Percentiles rank a stretch among this genome's conserved stretches.
Evolutionary conservation across 2,113 vertebrate genomes (phyloP).

Genomic region (Ciconia maguari): DNA sequence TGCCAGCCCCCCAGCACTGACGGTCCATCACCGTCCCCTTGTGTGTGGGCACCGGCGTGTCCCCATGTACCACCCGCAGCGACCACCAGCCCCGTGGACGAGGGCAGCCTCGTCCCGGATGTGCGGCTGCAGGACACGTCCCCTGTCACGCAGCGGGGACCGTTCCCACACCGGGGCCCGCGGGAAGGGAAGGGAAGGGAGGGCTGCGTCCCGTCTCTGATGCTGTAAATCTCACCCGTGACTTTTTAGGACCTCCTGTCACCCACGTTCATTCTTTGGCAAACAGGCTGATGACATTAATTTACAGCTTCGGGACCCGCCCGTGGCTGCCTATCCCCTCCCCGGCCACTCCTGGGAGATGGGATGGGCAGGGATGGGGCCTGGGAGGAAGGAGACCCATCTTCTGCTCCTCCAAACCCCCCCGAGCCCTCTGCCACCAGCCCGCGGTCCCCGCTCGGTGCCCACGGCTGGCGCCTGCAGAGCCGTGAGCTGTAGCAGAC

Average conservation of each 20-base stretch:
- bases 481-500: fast-evolving
- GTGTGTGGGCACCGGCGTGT: fast-evolving
- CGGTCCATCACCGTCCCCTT: background rate
- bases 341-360: background rate
- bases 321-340: background rate
- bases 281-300: background rate
- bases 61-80: fast-evolving
- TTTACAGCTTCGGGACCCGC: background rate
- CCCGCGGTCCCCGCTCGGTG: fast-evolving
- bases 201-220: background rate
- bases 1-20: background rate
- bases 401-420: background rate
- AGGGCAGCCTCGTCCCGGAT: fast-evolving
- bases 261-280: background rate
- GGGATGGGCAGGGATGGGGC: background rate
- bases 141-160: fast-evolving
- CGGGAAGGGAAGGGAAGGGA: background rate
- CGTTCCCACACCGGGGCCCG: fast-evolving
- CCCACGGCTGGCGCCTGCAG: background rate
- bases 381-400: background rate
- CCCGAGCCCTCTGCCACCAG: background rate
- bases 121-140: background rate
- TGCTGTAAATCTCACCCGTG: background rate
- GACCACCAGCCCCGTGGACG: fast-evolving
- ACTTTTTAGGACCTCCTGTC: background rate